Base-by-base conservation (phyloP, 1,140 invertebrate species). In the Cherax destructor region DNA sequence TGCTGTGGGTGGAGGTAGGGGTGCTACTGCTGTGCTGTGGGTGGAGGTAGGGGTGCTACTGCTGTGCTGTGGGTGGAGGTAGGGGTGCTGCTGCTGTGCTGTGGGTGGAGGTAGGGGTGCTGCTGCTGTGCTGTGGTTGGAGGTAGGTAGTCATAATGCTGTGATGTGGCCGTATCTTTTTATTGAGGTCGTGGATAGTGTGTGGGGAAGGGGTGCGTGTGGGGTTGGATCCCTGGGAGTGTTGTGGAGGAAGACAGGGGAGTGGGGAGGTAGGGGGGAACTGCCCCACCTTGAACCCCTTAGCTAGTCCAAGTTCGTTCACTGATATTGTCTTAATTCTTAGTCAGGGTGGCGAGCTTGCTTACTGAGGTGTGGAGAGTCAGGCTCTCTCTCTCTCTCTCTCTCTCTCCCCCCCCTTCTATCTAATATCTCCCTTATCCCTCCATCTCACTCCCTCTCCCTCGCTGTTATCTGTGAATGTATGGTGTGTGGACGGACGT, bases 331-430 rank as follows among this genome's bases (percentile, higher is more conserved):
- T 81, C 79, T 56, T 41, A 74, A 74, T 74, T 74, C 13, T 24
- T 24, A 74, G n/a, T 21, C 69, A 24, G 69, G 69, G 5, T n/a
- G 18, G n/a, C 18, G 24, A 7, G 24, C n/a, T 30, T 74, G 69
- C n/a, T 74, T 74, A 74, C n/a, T 47, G 47, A 69, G 30, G 59
- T 18, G 56, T 41, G 61, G n/a, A 30, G 30, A 1, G 81, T 77
- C 74, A 77, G 41, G 77, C 84, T 86, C 84, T 86, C 84, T 86
- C 84, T 86, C 65, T 86, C 84, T 86, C 65, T 87, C 41, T 87
- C 86, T 87, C 72, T 79, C 76, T 87, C 72, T 79, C 85, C 41
- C 52, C 59, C 76, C 79, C 52, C 79, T 52, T 69, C 76, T 87
- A 4, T 79, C 50, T 49, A 81, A 59, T 30, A 56, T 56, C 7